Conservation (phyloP, 2,113 vertebrate genomes). For the Pangasianodon hypophthalmus region DNA sequence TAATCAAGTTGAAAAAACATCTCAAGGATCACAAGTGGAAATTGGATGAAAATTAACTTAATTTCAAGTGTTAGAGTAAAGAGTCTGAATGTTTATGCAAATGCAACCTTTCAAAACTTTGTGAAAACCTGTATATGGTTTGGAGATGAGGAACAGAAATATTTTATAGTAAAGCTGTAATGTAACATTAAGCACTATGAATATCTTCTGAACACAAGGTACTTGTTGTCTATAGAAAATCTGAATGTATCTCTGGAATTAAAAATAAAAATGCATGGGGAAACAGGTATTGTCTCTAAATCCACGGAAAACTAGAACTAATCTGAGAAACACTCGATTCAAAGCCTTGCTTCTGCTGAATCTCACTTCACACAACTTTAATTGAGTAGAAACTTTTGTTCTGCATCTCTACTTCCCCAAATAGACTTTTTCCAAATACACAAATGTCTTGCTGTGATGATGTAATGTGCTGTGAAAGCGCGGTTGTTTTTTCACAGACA, state of each 20-base stretch:
- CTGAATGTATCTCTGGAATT: too few relatives aligned
- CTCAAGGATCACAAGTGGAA: not conserved
- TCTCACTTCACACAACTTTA: not conserved
- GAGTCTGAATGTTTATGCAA: not conserved
- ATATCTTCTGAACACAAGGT: not conserved
- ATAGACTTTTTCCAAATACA: constrained; percentile 8
- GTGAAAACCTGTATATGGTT: not conserved
- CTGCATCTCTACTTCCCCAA: not conserved
- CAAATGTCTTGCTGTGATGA: constrained; percentile 24
- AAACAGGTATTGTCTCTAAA: not conserved
- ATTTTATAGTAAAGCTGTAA: not conserved
- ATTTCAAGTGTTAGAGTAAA: not conserved
- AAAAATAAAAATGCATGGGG: not conserved
- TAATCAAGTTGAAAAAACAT: not conserved
- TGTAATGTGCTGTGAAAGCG: constrained; percentile 20
- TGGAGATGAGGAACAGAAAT: not conserved
- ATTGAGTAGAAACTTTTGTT: not conserved
- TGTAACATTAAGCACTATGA: not conserved
- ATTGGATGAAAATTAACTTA: not conserved
- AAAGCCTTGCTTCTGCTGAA: not conserved
- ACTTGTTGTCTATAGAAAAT: not conserved
- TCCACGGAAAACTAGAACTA: not conserved
- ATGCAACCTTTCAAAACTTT: not conserved
- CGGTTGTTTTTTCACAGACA: constrained; percentile 5
- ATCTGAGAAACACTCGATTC: not conserved